Conservation (phyloP, 2,113 vertebrate species). For the Albula goreensis region DNA sequence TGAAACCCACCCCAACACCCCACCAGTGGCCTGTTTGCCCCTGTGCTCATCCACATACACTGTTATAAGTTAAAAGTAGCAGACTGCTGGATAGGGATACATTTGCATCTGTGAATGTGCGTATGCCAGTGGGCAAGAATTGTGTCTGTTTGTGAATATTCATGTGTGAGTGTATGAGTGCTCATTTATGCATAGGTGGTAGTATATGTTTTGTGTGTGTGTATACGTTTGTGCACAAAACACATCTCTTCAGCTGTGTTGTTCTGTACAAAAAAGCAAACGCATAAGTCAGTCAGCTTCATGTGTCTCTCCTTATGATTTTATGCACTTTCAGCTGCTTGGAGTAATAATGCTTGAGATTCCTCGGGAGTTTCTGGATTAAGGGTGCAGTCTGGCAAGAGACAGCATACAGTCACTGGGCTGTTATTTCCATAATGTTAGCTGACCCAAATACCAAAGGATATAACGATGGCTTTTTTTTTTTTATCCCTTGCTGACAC, state of each 20-base stretch:
- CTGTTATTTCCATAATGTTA: background rate
- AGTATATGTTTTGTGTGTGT: background rate
- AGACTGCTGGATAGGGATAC: background rate
- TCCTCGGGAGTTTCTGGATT: conserved; percentile 11
- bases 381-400: conserved; percentile 9
- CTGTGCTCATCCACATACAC: no score
- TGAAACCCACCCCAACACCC: no score
- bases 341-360: conserved; percentile 22
- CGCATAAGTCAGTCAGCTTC: background rate
- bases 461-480: background rate
- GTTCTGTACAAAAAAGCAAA: background rate
- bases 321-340: conserved; percentile 23
- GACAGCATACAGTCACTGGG: background rate
- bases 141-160: background rate
- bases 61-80: background rate
- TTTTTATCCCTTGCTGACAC: background rate
- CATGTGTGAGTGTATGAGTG: no score
- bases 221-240: background rate
- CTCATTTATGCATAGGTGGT: no score
- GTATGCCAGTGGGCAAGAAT: background rate
- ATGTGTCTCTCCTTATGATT: conserved; percentile 10
- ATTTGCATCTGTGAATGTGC: background rate
- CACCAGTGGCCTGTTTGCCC: background rate
- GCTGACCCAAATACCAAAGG: conserved; percentile 23
- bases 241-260: no score